Percentiles rank a stretch among this genome's conserved stretches.
Conservation (phyloP, 2,113 vertebrate genomes). For the Myrmecophaga tridactyla region DNA sequence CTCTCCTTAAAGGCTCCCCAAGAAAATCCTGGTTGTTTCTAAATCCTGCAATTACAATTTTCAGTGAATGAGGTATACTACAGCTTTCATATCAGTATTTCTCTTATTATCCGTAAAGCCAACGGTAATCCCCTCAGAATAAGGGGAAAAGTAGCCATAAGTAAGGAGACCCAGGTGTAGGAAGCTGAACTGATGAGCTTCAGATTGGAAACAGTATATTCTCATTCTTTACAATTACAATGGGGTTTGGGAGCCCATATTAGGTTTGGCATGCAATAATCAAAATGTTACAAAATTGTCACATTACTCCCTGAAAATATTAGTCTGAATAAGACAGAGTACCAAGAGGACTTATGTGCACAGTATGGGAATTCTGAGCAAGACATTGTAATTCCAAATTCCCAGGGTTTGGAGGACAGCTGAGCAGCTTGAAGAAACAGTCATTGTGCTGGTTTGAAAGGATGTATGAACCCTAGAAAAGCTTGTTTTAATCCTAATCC, state of each 20-base stretch:
- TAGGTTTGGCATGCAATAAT: background rate
- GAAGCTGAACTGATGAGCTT: background rate
- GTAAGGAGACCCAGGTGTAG: background rate
- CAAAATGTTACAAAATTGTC: background rate
- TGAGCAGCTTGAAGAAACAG: too few relatives aligned
- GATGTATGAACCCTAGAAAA: too few relatives aligned
- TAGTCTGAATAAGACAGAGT: background rate
- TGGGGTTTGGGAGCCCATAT: background rate
- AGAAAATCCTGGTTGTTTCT: background rate
- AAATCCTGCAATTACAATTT: conserved; percentile 2
- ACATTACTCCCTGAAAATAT: background rate
- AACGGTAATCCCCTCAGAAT: background rate
- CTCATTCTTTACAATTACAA: background rate
- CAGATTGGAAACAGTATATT: background rate
- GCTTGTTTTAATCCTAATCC: too few relatives aligned
- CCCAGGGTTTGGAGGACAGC: background rate
- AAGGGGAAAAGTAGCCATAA: background rate
- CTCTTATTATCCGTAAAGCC: background rate
- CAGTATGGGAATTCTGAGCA: background rate
- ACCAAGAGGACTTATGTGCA: background rate
- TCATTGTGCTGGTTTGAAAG: too few relatives aligned
- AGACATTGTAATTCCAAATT: background rate
- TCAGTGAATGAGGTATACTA: background rate
- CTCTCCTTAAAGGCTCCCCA: background rate
- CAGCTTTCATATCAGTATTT: conserved; percentile 30